phyloP scores from a whole-genome alignment of 2,888 invertebrate species.

The Apotomis betuletana region DNA sequence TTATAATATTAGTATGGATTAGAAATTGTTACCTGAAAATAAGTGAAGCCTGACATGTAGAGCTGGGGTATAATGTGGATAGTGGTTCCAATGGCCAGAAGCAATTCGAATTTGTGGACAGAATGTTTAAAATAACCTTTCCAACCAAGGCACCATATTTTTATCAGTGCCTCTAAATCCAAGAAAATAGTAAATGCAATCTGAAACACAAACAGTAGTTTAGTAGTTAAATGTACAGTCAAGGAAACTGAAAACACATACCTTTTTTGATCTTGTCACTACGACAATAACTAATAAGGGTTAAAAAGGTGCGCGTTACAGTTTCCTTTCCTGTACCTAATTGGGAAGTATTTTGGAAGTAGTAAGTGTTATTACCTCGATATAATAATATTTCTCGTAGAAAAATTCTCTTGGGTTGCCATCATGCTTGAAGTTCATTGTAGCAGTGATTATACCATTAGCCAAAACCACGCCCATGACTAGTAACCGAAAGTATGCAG shows the following conservation, averaged over 20 bases:
- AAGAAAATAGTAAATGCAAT: slow-evolving; percentile 97
- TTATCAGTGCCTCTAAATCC: slow-evolving; percentile 96
- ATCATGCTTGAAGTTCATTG: slow-evolving; percentile 97
- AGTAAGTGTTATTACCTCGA: slow-evolving; percentile 84
- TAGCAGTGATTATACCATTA: slow-evolving; percentile 98
- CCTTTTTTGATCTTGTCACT: too few species aligned
- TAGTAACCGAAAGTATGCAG: slow-evolving; percentile 95
- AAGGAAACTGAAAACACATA: too few species aligned
- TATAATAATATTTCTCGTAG: slow-evolving; percentile 96
- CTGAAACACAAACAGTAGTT: slow-evolving; percentile 65
- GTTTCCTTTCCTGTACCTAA: too few species aligned
- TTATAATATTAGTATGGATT: too few species aligned
- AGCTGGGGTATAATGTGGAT: slow-evolving; percentile 96
- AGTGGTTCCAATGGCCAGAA: slow-evolving; percentile 96
- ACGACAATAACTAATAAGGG: too few species aligned
- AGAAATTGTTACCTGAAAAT: slow-evolving; percentile 90
- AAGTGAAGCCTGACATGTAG: slow-evolving; percentile 97
- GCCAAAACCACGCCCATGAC: slow-evolving; percentile 97
- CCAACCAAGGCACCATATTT: slow-evolving; percentile 98
- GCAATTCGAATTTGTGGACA: slow-evolving; percentile 98
- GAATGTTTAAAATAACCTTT: slow-evolving; percentile 97
- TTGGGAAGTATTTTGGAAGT: neutral
- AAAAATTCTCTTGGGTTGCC: slow-evolving; percentile 91
- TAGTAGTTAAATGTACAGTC: too few species aligned
- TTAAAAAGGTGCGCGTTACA: too few species aligned